These are phyloP conservation scores for Scaptomyza hsui DNA, from an alignment of 1,140 invertebrate species.

Conservation along the genomic window DNA sequence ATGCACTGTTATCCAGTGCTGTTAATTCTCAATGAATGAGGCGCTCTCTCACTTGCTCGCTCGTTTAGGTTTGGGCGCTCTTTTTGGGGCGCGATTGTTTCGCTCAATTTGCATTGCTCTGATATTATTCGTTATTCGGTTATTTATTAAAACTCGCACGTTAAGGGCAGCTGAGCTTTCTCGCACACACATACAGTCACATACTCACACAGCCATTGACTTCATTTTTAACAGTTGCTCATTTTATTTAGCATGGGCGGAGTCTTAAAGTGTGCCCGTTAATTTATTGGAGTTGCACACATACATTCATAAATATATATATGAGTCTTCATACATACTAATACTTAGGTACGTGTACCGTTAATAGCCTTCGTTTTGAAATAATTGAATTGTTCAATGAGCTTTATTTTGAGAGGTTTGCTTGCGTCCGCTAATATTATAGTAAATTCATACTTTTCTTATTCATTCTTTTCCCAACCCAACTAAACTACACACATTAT, in stretches of 20 bases:
- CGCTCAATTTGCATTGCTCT: slow-evolving; percentile 74
- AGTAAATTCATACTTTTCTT: background rate
- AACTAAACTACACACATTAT: slow-evolving; percentile 24
- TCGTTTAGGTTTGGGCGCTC: background rate
- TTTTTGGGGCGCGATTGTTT: slow-evolving; percentile 9
- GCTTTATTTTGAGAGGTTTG: slow-evolving; percentile 1
- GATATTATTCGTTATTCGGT: slow-evolving; percentile 80
- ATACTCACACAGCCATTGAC: slow-evolving; percentile 48
- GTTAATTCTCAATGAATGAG: slow-evolving; percentile 40
- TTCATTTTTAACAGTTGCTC: slow-evolving; percentile 76
- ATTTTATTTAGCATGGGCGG: slow-evolving; percentile 72
- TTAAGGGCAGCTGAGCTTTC: slow-evolving; percentile 55
- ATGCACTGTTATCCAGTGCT: slow-evolving; percentile 31
- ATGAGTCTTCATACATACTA: no score
- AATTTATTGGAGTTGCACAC: slow-evolving; percentile 15
- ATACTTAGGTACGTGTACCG: no score
- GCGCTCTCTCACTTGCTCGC: background rate
- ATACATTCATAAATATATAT: slow-evolving; percentile 1
- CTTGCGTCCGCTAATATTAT: no score
- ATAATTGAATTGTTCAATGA: slow-evolving; percentile 25
- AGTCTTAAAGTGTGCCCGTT: slow-evolving; percentile 40
- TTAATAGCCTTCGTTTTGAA: slow-evolving; percentile 6
- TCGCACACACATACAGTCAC: slow-evolving; percentile 36
- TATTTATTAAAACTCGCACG: slow-evolving; percentile 61
- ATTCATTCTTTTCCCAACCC: background rate